A percentile compares a stretch with the other conserved stretches of the same genome.
phyloP scores from a whole-genome alignment of 2,113 vertebrate species.

The Athene noctua region DNA sequence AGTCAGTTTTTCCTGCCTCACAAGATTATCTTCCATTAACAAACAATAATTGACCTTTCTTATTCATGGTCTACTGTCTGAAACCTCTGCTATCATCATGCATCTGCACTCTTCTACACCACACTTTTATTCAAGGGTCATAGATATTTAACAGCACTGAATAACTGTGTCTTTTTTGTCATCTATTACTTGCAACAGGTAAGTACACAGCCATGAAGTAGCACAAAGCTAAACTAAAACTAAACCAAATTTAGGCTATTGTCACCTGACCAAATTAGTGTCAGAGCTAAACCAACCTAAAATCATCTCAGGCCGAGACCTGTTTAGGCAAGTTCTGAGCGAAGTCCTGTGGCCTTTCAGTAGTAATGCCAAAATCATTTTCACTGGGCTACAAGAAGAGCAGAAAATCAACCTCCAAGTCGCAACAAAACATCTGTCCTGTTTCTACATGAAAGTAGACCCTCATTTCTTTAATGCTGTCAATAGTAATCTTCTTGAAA shows the following conservation, averaged over 20 bases:
- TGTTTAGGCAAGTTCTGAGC: neutral
- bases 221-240: neutral
- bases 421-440: neutral
- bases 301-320: neutral
- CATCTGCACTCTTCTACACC: neutral
- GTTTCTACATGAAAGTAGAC: rapidly evolving
- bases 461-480: neutral
- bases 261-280: neutral
- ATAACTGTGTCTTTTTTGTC: neutral
- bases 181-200: neutral
- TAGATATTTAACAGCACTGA: neutral
- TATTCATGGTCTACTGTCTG: neutral
- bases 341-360: neutral
- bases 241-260: neutral
- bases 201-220: neutral
- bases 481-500: neutral
- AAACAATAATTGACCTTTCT: neutral
- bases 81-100: neutral
- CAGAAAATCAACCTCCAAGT: neutral
- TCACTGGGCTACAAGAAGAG: neutral
- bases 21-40: neutral
- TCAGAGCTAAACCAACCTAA: neutral
- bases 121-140: neutral
- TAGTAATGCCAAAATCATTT: neutral
- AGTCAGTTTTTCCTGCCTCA: neutral